These are phyloP conservation scores for Henicopernis longicauda DNA, from an alignment of 2,113 vertebrate species.

Conservation along the genomic window DNA sequence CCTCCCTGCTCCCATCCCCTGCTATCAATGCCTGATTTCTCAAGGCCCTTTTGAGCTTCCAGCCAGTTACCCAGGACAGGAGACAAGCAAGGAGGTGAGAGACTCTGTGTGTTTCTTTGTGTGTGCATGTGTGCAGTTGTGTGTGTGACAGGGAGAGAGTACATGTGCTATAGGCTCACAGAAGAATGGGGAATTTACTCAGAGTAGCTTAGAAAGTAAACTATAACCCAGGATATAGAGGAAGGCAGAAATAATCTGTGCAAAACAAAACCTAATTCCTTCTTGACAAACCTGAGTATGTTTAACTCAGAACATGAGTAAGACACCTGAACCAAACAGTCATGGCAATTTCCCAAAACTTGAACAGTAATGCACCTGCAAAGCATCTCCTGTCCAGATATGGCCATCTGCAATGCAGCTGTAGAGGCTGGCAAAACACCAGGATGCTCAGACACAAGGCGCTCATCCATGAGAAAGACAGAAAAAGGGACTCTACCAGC, in stretches of 20 bases:
- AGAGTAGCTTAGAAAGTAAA: neutral
- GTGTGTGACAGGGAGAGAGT: rapidly evolving
- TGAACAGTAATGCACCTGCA: neutral
- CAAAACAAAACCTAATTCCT: neutral
- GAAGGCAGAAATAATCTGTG: neutral
- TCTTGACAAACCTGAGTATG: neutral
- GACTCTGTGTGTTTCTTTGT: neutral
- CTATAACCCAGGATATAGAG: neutral
- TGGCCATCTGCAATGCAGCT: neutral
- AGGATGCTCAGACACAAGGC: neutral
- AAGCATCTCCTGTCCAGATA: neutral
- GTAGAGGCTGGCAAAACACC: neutral
- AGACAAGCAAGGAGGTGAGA: neutral
- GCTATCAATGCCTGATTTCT: neutral
- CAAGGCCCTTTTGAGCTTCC: neutral
- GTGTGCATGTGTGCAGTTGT: neutral
- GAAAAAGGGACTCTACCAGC: neutral
- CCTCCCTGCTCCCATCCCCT: neutral
- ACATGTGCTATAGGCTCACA: neutral
- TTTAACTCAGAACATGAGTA: neutral
- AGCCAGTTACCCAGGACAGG: neutral
- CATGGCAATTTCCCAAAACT: neutral
- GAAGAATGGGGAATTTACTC: neutral
- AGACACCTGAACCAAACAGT: neutral
- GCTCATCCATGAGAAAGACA: neutral